Evolutionary conservation across 2,888 invertebrate genomes (phyloP).

Genomic region (Pyrgus malvae): DNA sequence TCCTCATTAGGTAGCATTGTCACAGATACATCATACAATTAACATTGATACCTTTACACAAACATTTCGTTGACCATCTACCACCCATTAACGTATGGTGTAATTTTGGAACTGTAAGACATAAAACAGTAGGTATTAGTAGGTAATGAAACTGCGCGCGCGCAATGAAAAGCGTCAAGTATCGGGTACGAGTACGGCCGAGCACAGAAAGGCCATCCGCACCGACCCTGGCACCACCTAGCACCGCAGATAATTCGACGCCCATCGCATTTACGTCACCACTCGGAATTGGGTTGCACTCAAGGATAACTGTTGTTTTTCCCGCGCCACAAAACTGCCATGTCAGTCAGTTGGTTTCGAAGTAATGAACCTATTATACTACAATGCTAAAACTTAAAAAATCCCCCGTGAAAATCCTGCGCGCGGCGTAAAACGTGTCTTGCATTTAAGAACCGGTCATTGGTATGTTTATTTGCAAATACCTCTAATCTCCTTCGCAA

Average conservation of each 20-base stretch:
- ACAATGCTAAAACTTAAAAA: not conserved
- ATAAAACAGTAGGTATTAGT: no score
- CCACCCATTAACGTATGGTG: no score
- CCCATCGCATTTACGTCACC: conserved; percentile 49
- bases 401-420: not conserved
- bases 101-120: no score
- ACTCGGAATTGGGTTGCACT: conserved; percentile 33
- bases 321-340: conserved; percentile 3
- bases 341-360: not conserved
- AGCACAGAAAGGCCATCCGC: conserved; percentile 54
- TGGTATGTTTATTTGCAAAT: no score
- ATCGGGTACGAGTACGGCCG: conserved; percentile 51
- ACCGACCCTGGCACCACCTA: conserved; percentile 62
- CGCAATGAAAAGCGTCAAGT: conserved; percentile 29
- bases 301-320: conserved; percentile 38
- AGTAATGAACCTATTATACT: not conserved
- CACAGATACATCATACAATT: no score
- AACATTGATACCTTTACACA: no score
- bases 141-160: not conserved
- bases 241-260: conserved; percentile 61
- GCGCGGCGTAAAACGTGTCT: not conserved
- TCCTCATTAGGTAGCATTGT: no score
- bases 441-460: not conserved
- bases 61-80: no score
- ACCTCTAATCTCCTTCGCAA: no score